Evolutionary conservation across 1,140 invertebrate genomes (phyloP), one percentile per base, ranked within the genome.

Genomic region (Heliconius melpomene): DNA sequence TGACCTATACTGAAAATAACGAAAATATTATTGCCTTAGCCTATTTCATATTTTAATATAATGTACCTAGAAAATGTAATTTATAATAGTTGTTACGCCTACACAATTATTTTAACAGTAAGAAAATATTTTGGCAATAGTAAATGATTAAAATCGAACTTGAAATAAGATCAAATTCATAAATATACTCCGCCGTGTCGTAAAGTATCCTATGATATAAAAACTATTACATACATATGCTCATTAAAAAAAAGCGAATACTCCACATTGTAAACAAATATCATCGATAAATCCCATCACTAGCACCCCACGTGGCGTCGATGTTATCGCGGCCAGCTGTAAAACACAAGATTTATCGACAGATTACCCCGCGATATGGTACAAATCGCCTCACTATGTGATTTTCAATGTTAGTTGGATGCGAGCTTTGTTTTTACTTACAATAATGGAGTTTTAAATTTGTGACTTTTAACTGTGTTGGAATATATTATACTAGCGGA

Each of bases 301-400:
- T 89, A 88, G 76, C 82, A 86, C 90, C 91, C 92, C 91, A 94
- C 91, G 91, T 94, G 92, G 91, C 87, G 75, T 77, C 75, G 91
- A 94, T 94, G 84, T 88, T 94, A 94, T 94, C 92, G 86, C 74
- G 84, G 82, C 88, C 90, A 92, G 91, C 92, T 94, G 92, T 94
- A 93, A 94, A 94, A 94, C 89, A 88, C 85, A 91, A 90, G 90
- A 94, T 94, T 93, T 94, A 94, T 93, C 91, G 91, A 91, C 89
- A 91, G 89, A 92, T 94, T 91, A 89, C 90, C 83, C 82, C 82
- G 74, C 87, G 92, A 94, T 92, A 88, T 83, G 83, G 88, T 84
- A 92, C 91, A 92, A 92, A 94, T 92, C 91, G 90, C 92, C 82
- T 82, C 89, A 90, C 91, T 92, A 94, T 94, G 83, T 86, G 86